Evolutionary conservation across 64 coral and sea anemone genomes (phyloP).

Genomic region (Astreopora myriophthalma): DNA sequence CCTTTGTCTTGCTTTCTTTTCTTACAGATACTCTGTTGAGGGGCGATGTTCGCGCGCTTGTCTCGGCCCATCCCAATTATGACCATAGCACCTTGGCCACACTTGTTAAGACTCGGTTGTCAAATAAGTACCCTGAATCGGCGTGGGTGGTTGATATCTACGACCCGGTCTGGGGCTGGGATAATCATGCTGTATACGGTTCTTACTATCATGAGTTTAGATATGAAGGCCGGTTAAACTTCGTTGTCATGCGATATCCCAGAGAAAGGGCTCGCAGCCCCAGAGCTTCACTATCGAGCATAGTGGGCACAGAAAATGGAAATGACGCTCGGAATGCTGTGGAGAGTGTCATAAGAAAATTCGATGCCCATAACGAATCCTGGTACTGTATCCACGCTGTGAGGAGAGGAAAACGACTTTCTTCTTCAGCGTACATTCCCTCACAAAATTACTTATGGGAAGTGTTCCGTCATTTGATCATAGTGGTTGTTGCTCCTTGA

Average conservation of each 20-base stretch:
- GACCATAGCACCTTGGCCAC: not conserved
- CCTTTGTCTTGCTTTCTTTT: not conserved
- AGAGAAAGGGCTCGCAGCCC: not conserved
- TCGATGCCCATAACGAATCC: not conserved
- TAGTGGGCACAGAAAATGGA: not conserved
- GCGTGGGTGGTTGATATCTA: not conserved
- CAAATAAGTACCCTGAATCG: not conserved
- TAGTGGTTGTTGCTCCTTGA: not conserved
- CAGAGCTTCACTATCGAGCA: not conserved
- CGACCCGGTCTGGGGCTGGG: not conserved
- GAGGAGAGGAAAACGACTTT: not conserved
- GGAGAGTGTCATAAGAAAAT: not conserved
- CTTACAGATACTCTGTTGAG: not conserved
- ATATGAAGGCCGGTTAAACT: not conserved
- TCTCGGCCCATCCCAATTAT: not conserved
- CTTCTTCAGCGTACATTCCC: not conserved
- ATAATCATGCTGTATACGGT: not conserved
- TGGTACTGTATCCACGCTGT: not conserved
- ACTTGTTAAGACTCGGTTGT: not conserved
- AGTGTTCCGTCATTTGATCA: not conserved
- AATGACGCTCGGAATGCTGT: not conserved
- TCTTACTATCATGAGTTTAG: not conserved
- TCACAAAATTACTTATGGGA: not conserved
- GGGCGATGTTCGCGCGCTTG: not conserved
- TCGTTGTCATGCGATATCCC: not conserved